These are phyloP conservation scores for Siphamia tubifer DNA, from an alignment of 2,113 vertebrate species.

Conservation along the genomic window DNA sequence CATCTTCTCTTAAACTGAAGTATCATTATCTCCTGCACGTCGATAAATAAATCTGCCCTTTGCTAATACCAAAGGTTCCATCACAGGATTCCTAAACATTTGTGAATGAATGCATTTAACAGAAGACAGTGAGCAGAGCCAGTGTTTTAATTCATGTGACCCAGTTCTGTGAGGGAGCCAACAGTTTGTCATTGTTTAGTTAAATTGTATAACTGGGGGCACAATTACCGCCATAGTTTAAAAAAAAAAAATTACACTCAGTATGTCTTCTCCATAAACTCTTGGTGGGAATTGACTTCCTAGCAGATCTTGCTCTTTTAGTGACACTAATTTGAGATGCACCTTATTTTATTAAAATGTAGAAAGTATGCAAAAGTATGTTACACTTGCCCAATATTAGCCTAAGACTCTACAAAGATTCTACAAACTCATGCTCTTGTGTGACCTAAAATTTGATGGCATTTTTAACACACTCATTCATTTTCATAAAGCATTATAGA, in stretches of 20 bases:
- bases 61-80: constrained; percentile 4
- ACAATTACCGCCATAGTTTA: constrained; percentile 5
- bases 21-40: not conserved
- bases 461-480: too few species aligned
- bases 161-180: constrained; percentile 3
- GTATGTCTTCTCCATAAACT: constrained; percentile 6
- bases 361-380: too few species aligned
- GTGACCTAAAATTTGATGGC: too few species aligned
- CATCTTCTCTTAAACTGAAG: constrained; percentile 3
- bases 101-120: not conserved
- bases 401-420: too few species aligned
- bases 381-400: too few species aligned
- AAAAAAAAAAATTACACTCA: constrained; percentile 19
- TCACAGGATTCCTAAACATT: constrained; percentile 6
- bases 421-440: too few species aligned
- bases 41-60: constrained; percentile 1
- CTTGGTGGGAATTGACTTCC: constrained; percentile 58
- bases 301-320: too few species aligned
- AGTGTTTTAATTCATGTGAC: constrained; percentile 33
- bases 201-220: constrained; percentile 33
- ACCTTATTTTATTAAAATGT: too few species aligned
- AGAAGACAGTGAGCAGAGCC: not conserved
- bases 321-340: too few species aligned
- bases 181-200: constrained; percentile 21
- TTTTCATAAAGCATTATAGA: too few species aligned